phyloP scores from a whole-genome alignment of 2,888 invertebrate genomes.

The Charanyca ferruginea region DNA sequence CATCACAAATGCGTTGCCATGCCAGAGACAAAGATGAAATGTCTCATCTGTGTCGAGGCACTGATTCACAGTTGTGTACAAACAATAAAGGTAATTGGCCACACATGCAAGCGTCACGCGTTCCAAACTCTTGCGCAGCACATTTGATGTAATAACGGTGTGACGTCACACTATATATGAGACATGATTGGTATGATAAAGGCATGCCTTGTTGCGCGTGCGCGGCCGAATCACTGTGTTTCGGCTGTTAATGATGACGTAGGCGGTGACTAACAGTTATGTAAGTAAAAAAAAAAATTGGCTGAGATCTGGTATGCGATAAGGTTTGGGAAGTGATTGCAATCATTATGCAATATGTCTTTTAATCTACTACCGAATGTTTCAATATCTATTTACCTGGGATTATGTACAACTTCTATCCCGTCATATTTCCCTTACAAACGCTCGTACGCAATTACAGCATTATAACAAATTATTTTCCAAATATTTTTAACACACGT shows the following conservation, averaged over 20 bases:
- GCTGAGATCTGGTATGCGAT: background rate
- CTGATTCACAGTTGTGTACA: background rate
- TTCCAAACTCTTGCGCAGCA: conserved; percentile 42
- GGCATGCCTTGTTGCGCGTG: conserved; percentile 32
- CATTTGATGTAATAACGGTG: conserved; percentile 11
- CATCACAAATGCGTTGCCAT: too few species aligned
- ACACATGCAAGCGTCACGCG: conserved; percentile 40
- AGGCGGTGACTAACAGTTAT: conserved; percentile 13
- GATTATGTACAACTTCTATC: too few species aligned
- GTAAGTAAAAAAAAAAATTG: background rate
- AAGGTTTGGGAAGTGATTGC: background rate
- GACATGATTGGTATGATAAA: conserved; percentile 18
- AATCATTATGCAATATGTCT: too few species aligned
- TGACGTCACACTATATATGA: conserved; percentile 26
- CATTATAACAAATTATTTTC: too few species aligned
- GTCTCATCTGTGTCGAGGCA: too few species aligned
- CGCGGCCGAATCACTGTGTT: conserved; percentile 12
- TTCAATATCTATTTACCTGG: too few species aligned
- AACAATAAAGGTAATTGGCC: conserved; percentile 16
- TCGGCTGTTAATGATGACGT: conserved; percentile 14
- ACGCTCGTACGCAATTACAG: too few species aligned
- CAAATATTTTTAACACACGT: too few species aligned
- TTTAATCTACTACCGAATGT: too few species aligned
- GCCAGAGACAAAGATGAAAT: too few species aligned
- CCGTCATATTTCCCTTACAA: too few species aligned